Evolutionary conservation across 2,888 invertebrate genomes (phyloP), one percentile per base, ranked within the genome.

Genomic region (Drosophila atripex): DNA sequence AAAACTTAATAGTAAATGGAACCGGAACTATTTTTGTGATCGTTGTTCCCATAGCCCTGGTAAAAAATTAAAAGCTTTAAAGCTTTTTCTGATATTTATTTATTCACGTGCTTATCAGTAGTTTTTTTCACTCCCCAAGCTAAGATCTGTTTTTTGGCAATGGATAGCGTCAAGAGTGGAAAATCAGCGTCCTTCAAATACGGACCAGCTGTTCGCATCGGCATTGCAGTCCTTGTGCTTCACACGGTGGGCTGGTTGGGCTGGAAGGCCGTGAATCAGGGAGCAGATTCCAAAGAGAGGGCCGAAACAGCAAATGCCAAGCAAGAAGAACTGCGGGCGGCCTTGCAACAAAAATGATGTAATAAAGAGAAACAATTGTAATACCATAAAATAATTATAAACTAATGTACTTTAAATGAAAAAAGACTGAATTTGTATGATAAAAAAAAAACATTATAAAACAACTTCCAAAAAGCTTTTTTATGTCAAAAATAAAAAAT

Each of bases 141-240:
- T 66, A 16, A n/a, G 25, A 52, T 51, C 35, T 28, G 45, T 43
- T 21, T 30, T 23, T 38, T 38, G 56, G 54, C 28, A 43, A 82
- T 82, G 80, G 75, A 79, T 45, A 66, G 28, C 14, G 35, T 50
- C 21, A 74, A 56, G 46, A 51, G 49, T 45, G 58, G 39, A 11
- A 35, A 25, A 28, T 8, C 30, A 16, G 9, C 53, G 4, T 16
- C 39, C 32, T 68, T 79, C 12, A 47, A 71, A 0, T 59, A 72
- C 14, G 84, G 50, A 14, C 88, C 82, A 6, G 78, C 85, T 53
- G 49, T 73, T 23, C 85, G 82, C n/a, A 88, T 82, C n/a, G 82
- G 87, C 8, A 54, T 80, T 7, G 88, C 75, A 18, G 87, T 82
- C 35, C 32, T 88, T 43, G 73, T 88, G 14, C 69, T 88, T 21